Evolutionary conservation across 1,140 invertebrate species (phyloP).

Genomic region (Neodiprion virginianus): DNA sequence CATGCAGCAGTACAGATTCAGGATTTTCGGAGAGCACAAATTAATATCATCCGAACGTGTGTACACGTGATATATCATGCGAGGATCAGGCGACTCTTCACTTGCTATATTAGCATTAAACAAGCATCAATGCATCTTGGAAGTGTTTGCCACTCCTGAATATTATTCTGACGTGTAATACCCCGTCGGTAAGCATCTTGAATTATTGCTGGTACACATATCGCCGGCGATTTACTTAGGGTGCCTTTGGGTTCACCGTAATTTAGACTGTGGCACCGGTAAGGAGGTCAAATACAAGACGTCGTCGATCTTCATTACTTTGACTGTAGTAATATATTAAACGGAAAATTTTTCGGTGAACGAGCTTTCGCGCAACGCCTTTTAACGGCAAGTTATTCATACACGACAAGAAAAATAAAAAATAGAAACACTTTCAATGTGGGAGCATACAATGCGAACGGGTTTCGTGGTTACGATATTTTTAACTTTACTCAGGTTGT

Average conservation of each 20-base stretch:
- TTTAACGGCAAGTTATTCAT: no score
- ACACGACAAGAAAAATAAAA: no score
- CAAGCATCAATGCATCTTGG: slow-evolving; percentile 2
- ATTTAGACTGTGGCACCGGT: not conserved
- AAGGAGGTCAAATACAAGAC: not conserved
- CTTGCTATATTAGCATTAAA: not conserved
- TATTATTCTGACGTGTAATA: not conserved
- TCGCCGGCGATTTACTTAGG: not conserved
- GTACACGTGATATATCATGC: no score
- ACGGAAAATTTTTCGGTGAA: no score
- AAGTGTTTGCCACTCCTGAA: not conserved
- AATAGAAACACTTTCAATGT: no score
- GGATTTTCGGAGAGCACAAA: no score
- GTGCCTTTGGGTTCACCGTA: not conserved
- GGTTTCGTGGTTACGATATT: no score
- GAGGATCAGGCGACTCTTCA: not conserved
- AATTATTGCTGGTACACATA: not conserved
- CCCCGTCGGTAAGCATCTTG: slow-evolving; percentile 3
- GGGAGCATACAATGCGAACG: no score
- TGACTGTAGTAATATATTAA: not conserved
- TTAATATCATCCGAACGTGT: no score
- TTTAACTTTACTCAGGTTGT: no score
- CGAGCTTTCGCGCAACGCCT: no score
- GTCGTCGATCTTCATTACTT: not conserved
- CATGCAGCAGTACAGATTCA: no score